Conservation (phyloP, 2,797 vertebrate genomes). For the Apodemus agrarius region DNA sequence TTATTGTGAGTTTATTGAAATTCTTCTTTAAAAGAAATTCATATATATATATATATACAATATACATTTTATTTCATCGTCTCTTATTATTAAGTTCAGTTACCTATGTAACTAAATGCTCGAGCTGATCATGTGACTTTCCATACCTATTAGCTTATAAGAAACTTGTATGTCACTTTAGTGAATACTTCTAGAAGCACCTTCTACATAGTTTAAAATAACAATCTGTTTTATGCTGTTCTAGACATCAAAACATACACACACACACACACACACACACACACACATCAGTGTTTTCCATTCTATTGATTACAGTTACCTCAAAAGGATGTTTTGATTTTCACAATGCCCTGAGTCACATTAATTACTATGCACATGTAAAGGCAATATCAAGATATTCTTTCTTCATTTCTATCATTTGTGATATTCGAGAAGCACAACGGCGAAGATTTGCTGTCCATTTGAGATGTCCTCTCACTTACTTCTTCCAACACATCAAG, state of each 20-base stretch:
- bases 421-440: not conserved
- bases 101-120: slow-evolving; percentile 22
- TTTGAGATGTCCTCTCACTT: slow-evolving; percentile 8
- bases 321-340: not conserved
- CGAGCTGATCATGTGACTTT: slow-evolving; percentile 15
- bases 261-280: too few relatives aligned
- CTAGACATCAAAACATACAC: not conserved
- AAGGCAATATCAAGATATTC: not conserved
- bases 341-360: not conserved
- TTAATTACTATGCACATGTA: not conserved
- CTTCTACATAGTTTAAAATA: slow-evolving; percentile 30
- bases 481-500: not conserved
- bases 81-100: slow-evolving; percentile 6
- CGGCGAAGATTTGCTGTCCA: not conserved
- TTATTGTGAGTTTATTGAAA: not conserved
- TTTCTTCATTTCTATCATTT: not conserved
- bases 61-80: not conserved
- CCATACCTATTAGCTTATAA: slow-evolving; percentile 6
- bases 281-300: not conserved
- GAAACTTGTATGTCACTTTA: not conserved
- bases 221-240: not conserved
- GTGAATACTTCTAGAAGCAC: slow-evolving; percentile 17
- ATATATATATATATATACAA: too few relatives aligned
- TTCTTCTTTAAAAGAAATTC: slow-evolving; percentile 37
- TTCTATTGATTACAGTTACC: not conserved